phyloP scores from a whole-genome alignment of 2,797 vertebrate genomes.

The Neosalanx taihuensis region DNA sequence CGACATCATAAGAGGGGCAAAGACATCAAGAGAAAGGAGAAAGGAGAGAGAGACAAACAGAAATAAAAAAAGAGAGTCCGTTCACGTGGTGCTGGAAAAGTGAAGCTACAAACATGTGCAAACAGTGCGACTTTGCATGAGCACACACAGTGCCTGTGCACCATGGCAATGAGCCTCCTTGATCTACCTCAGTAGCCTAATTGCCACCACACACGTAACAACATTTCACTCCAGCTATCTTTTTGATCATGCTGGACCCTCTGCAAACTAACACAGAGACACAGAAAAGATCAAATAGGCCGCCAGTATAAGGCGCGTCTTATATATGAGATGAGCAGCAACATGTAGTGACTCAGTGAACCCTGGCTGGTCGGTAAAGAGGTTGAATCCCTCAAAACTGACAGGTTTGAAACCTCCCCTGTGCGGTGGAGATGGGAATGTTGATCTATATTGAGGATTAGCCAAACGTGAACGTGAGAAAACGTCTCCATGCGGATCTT shows the following conservation, averaged over 20 bases:
- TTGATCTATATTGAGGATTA: constrained; percentile 68
- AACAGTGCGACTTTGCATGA: neutral
- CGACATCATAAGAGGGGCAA: neutral
- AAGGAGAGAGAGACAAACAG: neutral
- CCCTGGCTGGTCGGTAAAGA: constrained; percentile 46
- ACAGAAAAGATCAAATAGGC: constrained; percentile 62
- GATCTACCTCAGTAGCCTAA: constrained; percentile 39
- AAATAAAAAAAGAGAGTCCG: neutral
- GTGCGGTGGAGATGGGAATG: constrained; percentile 60
- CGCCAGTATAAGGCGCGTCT: constrained; percentile 41
- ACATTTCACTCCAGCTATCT: constrained; percentile 36
- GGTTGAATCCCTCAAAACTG: constrained; percentile 51
- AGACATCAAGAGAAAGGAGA: neutral
- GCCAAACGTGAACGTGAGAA: constrained; percentile 79
- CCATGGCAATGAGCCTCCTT: constrained; percentile 32
- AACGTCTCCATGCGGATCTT: constrained; percentile 66
- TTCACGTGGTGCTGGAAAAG: neutral
- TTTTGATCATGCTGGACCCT: constrained; percentile 55
- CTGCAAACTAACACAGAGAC: constrained; percentile 47
- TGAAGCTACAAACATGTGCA: neutral
- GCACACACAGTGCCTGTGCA: neutral
- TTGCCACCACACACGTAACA: constrained; percentile 28
- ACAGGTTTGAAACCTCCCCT: constrained; percentile 62
- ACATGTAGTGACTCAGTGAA: constrained; percentile 50
- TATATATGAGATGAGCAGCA: constrained; percentile 47